phyloP scores from a whole-genome alignment of 2,113 vertebrate species.

The Nannobrachium achirus region DNA sequence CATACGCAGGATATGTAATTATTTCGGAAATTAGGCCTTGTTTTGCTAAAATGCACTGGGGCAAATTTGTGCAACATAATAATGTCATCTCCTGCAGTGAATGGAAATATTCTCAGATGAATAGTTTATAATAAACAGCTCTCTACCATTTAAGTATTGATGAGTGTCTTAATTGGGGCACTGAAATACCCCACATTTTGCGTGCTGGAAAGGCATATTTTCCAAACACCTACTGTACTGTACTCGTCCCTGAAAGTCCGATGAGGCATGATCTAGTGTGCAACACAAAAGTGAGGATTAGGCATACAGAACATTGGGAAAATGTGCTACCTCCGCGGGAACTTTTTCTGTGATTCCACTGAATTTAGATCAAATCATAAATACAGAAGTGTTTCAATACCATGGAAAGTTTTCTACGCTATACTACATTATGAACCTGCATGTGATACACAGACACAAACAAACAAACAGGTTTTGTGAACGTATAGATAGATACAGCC shows the following conservation, averaged over 20 bases:
- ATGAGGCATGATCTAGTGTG: conserved; percentile 36
- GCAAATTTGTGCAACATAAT: conserved; percentile 41
- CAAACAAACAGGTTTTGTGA: conserved; percentile 28
- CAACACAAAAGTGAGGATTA: conserved; percentile 30
- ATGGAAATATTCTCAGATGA: conserved; percentile 64
- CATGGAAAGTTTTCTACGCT: conserved; percentile 23
- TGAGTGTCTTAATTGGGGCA: conserved; percentile 59
- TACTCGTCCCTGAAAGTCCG: conserved; percentile 41
- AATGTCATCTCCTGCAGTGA: conserved; percentile 53
- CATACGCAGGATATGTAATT: conserved; percentile 42
- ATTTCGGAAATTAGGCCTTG: conserved; percentile 20
- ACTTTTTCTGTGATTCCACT: conserved; percentile 10
- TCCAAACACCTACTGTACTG: conserved; percentile 27
- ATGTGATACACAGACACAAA: conserved; percentile 9
- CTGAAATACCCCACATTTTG: conserved; percentile 45
- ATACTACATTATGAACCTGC: conserved; percentile 3
- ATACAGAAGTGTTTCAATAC: conserved; percentile 3
- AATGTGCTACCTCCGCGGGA: conserved; percentile 24
- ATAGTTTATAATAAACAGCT: conserved; percentile 66
- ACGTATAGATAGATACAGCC: no score
- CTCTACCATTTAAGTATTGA: conserved; percentile 53
- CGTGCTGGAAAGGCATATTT: conserved; percentile 33
- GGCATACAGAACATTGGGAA: background rate
- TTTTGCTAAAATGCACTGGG: conserved; percentile 31
- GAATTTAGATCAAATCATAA: conserved; percentile 25